Percentiles rank a stretch among this genome's conserved stretches.
Conservation (phyloP, 2,113 vertebrate species). For the Sorex fumeus region DNA sequence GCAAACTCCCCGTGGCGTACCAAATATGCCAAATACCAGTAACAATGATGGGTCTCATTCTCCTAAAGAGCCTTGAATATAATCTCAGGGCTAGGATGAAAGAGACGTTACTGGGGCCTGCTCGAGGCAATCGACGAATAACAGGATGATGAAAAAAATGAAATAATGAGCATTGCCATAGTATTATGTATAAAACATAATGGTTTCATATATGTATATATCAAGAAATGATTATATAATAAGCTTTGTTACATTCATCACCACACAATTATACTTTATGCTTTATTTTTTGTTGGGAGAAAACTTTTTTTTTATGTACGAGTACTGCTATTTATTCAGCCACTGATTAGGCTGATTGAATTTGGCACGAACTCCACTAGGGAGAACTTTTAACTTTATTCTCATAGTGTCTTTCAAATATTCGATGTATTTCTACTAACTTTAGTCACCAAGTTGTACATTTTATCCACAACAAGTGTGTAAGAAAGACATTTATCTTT, state of each 20-base stretch:
- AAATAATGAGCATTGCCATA: neutral
- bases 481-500: neutral
- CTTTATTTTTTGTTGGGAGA: neutral
- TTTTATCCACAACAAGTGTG: neutral
- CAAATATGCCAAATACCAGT: too few species aligned
- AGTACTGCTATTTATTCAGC: too few species aligned
- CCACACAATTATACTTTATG: neutral
- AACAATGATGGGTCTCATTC: too few species aligned
- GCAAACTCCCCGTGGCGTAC: too few species aligned
- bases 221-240: neutral
- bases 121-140: too few species aligned
- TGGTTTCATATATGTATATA: neutral
- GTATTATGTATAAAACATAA: neutral
- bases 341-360: too few species aligned
- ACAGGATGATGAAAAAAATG: too few species aligned
- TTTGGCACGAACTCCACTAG: too few species aligned
- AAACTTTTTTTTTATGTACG: too few species aligned
- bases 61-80: too few species aligned
- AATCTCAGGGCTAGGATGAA: too few species aligned
- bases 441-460: neutral
- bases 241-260: conserved; percentile 24
- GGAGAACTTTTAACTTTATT: conserved; percentile 41
- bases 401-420: neutral
- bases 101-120: too few species aligned
- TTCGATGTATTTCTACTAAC: neutral